Base-by-base conservation (phyloP, 2,113 vertebrate genomes). In the Myiozetetes cayanensis region DNA sequence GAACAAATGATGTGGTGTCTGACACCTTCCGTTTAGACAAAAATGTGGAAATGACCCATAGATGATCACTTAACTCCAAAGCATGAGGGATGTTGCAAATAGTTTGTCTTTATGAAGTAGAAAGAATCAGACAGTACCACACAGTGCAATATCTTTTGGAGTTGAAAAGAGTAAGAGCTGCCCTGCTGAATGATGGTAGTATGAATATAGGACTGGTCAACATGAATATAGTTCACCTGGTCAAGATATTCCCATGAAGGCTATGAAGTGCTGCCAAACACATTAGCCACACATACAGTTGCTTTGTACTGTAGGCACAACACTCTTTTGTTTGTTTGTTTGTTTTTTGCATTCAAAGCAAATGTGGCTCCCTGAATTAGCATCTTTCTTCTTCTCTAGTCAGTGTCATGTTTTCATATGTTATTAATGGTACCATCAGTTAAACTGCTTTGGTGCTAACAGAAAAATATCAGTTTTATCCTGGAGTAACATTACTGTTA, bases 241-340 rank as follows among this genome's bases (percentile, higher is more conserved):
- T 70, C 71, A 88, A 47, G n/a, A 35, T 41, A 31, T 28, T 77
- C 14, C 33, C 39, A 24, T 58, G 19, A 91, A 74, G 25, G 37
- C 12, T 71, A 2, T 31, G 31, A 86, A 65, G 10, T 43, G 22
- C 20, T 72, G 24, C 28, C 62, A 76, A 22, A 72, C 14, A 25
- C 14, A 33, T 49, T 33, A 58, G 20, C 41, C 44, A 85, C 22
- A n/a, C 31, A 30, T 17, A 19, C 5, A 83, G 28, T 30, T 81
- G 55, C 47, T 85, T 80, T 46, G 14, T 28, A 35, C 18, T 28
- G 5, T 27, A 72, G 33, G 9, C 43, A 85, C 49, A 87, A 31
- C 14, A 50, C 1, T 37, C 12, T 0, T 17, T 24, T 20, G 28
- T 16, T 56, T 46, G 1, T 15, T 56, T 46, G 1, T 0, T 6